Percentiles rank a stretch among this genome's conserved stretches.
These are phyloP conservation scores for Crypturellus tataupa DNA, from an alignment of 2,797 vertebrate species.

Conservation along the genomic window DNA sequence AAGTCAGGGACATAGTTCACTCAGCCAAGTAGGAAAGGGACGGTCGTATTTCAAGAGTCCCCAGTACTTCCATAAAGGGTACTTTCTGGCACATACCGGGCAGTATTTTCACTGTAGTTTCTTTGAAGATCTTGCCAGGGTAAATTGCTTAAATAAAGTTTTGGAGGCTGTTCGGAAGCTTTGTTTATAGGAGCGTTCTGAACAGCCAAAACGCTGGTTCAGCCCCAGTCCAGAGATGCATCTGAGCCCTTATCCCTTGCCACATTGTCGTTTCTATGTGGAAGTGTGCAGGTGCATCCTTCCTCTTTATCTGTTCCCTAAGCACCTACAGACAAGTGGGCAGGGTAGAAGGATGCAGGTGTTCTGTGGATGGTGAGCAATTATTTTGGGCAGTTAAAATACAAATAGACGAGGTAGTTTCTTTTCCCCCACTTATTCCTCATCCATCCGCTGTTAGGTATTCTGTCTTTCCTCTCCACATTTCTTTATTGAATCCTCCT, in stretches of 20 bases:
- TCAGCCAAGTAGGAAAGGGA: not conserved
- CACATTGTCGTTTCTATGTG: too few relatives aligned
- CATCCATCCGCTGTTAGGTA: too few relatives aligned
- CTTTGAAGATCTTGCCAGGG: not conserved
- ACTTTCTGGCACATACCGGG: not conserved
- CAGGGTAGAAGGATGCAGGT: not conserved
- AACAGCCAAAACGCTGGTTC: not conserved
- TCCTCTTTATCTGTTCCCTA: not conserved
- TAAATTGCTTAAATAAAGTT: not conserved
- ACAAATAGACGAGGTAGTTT: not conserved
- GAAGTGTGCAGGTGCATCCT: not conserved
- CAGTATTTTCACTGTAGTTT: not conserved
- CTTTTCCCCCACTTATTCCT: too few relatives aligned
- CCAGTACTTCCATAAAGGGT: not conserved
- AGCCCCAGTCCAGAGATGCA: not conserved
- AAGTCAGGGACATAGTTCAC: not conserved
- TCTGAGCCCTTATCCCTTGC: not conserved
- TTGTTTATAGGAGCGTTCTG: not conserved
- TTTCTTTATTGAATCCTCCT: too few relatives aligned
- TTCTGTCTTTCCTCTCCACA: not conserved
- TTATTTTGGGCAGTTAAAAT: not conserved
- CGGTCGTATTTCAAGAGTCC: not conserved
- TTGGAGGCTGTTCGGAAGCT: not conserved
- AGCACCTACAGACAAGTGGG: rapidly evolving
- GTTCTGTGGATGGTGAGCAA: not conserved